Evolutionary conservation across 2,797 vertebrate genomes (phyloP).

Genomic region (Acrossocheilus wenchowensis): DNA sequence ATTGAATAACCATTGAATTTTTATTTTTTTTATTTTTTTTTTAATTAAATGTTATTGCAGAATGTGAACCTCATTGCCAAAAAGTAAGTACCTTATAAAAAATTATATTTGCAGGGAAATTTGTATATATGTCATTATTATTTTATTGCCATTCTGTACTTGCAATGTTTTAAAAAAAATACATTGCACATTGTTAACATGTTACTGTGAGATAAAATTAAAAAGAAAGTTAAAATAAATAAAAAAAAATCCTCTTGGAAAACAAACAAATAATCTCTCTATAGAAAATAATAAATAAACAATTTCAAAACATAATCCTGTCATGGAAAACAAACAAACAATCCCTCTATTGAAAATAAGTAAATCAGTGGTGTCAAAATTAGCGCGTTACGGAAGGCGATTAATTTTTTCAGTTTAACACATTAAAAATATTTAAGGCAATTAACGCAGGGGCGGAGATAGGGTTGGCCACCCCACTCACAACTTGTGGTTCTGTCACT

Average conservation of each 20-base stretch:
- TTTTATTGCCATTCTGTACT: not conserved
- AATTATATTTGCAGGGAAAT: not conserved
- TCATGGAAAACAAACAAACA: not conserved
- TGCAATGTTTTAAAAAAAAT: not conserved
- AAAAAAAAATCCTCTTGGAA: not conserved
- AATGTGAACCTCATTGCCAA: not conserved
- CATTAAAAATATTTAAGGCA: too few relatives aligned
- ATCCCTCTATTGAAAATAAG: not conserved
- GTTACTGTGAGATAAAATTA: not conserved
- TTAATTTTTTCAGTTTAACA: too few relatives aligned
- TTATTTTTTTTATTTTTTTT: not conserved
- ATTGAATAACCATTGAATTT: not conserved
- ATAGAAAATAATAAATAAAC: not conserved
- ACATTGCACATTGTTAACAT: too few relatives aligned
- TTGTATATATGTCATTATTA: not conserved
- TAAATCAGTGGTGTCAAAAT: too few relatives aligned
- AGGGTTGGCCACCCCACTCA: too few relatives aligned
- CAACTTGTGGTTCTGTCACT: too few relatives aligned
- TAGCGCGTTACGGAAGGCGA: too few relatives aligned
- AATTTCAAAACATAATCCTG: not conserved
- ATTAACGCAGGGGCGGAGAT: too few relatives aligned
- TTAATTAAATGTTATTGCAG: not conserved
- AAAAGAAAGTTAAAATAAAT: not conserved
- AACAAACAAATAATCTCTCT: not conserved
- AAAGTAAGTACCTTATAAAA: not conserved